Evolutionary conservation across 2,888 invertebrate species (phyloP).

Genomic region (Holacanthella duospinosa): DNA sequence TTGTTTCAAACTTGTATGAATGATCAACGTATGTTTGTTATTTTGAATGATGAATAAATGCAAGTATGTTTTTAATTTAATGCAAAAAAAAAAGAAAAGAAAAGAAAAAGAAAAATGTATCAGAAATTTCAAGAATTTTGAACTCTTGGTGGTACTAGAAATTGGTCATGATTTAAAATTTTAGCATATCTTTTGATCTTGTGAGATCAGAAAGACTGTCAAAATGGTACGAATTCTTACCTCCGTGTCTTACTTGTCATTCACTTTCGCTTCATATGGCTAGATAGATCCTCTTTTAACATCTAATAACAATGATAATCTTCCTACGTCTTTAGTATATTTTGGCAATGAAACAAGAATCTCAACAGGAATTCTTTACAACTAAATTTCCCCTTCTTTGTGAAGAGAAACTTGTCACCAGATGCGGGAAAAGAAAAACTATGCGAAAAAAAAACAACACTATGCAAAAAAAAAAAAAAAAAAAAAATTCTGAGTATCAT

Average conservation of each 20-base stretch:
- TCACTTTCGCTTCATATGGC: neutral
- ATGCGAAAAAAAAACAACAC: too few relatives aligned
- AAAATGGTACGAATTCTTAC: too few relatives aligned
- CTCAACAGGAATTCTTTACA: neutral
- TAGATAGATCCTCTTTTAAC: too few relatives aligned
- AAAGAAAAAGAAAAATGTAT: too few relatives aligned
- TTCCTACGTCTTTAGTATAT: neutral
- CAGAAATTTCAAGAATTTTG: too few relatives aligned
- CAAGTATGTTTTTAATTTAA: constrained; percentile 2
- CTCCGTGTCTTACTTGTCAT: neutral
- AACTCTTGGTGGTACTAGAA: neutral
- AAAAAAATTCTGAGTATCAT: neutral
- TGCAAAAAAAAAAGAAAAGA: constrained; percentile 1
- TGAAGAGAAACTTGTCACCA: neutral
- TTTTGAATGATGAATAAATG: neutral
- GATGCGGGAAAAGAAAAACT: neutral
- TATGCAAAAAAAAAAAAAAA: neutral
- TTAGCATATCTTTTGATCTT: neutral
- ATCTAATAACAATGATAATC: too few relatives aligned
- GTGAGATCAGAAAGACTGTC: too few relatives aligned
- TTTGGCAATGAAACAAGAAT: neutral
- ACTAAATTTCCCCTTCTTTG: neutral
- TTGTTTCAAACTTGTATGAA: neutral
- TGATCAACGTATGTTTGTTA: neutral
- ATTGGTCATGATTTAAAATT: neutral